phyloP scores from a whole-genome alignment of 2,113 vertebrate genomes.

The Oenanthe oenanthe region DNA sequence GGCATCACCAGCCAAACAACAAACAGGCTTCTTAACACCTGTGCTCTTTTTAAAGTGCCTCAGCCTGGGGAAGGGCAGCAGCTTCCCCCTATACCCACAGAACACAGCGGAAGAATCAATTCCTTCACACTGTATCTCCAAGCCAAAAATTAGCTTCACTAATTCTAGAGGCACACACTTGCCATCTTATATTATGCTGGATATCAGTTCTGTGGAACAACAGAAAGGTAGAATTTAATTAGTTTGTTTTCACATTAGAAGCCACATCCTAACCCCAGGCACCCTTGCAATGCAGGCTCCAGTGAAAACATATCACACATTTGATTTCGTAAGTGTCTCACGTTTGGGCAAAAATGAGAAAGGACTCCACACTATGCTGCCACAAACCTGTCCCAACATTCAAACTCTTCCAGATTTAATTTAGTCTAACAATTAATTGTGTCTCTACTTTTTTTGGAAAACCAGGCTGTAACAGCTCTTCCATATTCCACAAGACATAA shows the following conservation, averaged over 20 bases:
- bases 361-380: neutral
- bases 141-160: neutral
- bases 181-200: neutral
- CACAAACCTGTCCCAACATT: neutral
- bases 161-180: neutral
- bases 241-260: neutral
- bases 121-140: neutral
- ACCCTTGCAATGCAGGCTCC: fast-evolving
- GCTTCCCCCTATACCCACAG: neutral
- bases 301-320: neutral
- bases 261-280: neutral
- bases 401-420: neutral
- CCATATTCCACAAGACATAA: neutral
- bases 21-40: neutral
- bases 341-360: neutral
- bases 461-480: fast-evolving
- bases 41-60: neutral
- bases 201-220: neutral
- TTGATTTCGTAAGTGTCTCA: neutral
- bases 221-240: neutral
- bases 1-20: neutral
- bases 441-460: neutral
- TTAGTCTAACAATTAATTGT: neutral
- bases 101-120: fast-evolving
- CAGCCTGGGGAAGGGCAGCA: neutral